phyloP scores from a whole-genome alignment of 2,113 vertebrate genomes.

The Coracopsis vasa region DNA sequence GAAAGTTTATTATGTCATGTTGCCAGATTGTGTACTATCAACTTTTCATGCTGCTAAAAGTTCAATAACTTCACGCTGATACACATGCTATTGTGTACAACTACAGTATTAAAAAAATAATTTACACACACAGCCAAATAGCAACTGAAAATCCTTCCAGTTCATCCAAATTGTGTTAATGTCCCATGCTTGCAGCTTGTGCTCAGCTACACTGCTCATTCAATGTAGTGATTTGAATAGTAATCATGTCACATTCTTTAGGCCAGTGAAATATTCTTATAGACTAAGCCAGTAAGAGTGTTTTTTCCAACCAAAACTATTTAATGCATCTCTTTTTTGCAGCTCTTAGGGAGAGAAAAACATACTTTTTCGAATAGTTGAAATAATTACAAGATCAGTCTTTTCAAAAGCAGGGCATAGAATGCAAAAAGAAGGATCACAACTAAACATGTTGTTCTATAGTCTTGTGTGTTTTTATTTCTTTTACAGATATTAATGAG shows the following conservation, averaged over 20 bases:
- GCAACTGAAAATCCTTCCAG: background rate
- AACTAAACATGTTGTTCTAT: background rate
- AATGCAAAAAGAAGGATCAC: background rate
- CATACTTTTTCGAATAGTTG: background rate
- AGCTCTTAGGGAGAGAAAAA: background rate
- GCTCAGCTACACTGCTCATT: background rate
- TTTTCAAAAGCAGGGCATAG: background rate
- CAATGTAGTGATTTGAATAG: background rate
- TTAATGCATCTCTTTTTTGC: background rate
- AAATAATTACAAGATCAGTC: background rate
- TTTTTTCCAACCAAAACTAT: constrained; percentile 5
- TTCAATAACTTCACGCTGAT: background rate
- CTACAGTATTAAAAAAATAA: background rate
- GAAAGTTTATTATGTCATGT: background rate
- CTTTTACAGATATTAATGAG: constrained; percentile 85
- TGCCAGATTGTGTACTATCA: background rate
- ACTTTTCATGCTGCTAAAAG: background rate
- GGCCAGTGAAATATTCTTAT: background rate
- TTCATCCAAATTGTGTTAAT: background rate
- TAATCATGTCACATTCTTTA: background rate
- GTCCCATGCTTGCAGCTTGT: background rate
- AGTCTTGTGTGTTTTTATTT: background rate
- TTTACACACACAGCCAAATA: background rate
- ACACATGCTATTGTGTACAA: background rate
- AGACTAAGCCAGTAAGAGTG: background rate